A percentile compares a stretch with the other conserved stretches of the same genome.
These are phyloP conservation scores for Calyptomena viridis DNA, from an alignment of 2,113 vertebrate genomes.

Conservation along the genomic window DNA sequence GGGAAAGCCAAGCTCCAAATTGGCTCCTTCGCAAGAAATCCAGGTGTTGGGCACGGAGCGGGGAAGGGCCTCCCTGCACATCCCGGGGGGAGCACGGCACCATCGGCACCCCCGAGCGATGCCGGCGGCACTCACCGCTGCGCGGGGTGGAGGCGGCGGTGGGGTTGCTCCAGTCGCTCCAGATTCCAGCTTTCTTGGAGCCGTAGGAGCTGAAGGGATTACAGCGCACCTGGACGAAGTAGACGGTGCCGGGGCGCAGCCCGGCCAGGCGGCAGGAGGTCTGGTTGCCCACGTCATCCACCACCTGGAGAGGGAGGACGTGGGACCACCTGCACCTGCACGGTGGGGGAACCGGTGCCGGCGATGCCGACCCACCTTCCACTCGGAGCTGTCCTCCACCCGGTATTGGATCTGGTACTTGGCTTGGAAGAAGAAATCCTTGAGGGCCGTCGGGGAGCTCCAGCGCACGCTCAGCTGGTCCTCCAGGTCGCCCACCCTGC, in stretches of 20 bases:
- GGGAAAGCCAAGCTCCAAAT: slow-evolving; percentile 43
- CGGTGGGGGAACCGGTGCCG: fast-evolving
- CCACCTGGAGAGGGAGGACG: slow-evolving; percentile 77
- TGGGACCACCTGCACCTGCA: fast-evolving
- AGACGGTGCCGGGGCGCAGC: slow-evolving; percentile 90
- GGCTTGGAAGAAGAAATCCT: slow-evolving; percentile 95
- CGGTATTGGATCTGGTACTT: slow-evolving; percentile 98
- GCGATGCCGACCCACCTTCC: slow-evolving; percentile 81
- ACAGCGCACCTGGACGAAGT: slow-evolving; percentile 97
- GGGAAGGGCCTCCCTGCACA: background rate
- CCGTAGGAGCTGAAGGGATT: slow-evolving; percentile 96
- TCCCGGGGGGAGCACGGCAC: background rate
- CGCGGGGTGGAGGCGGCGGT: slow-evolving; percentile 94
- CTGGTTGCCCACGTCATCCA: slow-evolving; percentile 95
- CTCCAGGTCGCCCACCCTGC: slow-evolving; percentile 87
- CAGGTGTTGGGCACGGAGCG: slow-evolving; percentile 61
- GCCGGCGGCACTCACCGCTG: slow-evolving; percentile 79
- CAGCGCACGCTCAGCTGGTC: slow-evolving; percentile 94
- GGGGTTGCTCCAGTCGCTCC: slow-evolving; percentile 97
- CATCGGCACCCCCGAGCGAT: fast-evolving
- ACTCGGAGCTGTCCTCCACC: slow-evolving; percentile 90
- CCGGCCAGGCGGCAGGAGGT: slow-evolving; percentile 93
- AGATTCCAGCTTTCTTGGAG: slow-evolving; percentile 94
- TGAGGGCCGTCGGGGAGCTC: slow-evolving; percentile 88
- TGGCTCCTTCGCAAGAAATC: slow-evolving; percentile 66